Percentiles rank a stretch among this genome's conserved stretches.
Conservation (phyloP, 1,140 invertebrate genomes). For the Pseudomyrmex concolor region DNA sequence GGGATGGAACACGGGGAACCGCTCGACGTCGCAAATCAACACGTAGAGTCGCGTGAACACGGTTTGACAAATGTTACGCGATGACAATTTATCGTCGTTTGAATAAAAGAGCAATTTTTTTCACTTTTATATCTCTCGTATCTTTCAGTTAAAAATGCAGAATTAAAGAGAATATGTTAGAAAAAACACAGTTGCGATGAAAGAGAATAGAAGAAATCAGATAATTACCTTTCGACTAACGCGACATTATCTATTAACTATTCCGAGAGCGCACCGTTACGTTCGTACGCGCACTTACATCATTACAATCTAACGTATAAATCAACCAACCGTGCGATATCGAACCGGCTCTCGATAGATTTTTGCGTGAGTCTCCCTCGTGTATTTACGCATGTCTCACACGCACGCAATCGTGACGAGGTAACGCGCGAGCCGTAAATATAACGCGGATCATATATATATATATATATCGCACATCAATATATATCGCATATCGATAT, state of each 20-base stretch:
- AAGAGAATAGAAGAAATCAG: too few species aligned
- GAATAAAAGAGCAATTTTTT: neutral
- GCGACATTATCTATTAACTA: too few species aligned
- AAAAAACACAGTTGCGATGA: too few species aligned
- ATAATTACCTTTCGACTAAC: neutral
- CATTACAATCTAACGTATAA: neutral
- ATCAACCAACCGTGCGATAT: conserved; percentile 2
- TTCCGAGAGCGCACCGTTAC: too few species aligned
- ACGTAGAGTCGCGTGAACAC: neutral
- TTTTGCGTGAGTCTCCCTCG: neutral
- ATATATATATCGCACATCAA: too few species aligned
- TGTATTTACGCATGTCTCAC: neutral
- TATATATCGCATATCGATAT: too few species aligned
- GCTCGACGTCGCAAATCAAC: neutral
- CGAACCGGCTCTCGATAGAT: conserved; percentile 5
- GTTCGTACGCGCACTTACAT: neutral
- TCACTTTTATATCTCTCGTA: too few species aligned
- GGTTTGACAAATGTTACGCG: neutral
- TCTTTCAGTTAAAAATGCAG: too few species aligned
- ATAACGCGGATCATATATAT: conserved; percentile 61
- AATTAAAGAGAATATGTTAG: too few species aligned
- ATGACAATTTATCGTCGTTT: neutral
- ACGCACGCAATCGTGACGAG: conserved; percentile 39
- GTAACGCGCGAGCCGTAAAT: conserved; percentile 57
- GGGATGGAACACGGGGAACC: conserved; percentile 30